Conservation (phyloP, 2,113 vertebrate species). For the Alaudala cheleensis region DNA sequence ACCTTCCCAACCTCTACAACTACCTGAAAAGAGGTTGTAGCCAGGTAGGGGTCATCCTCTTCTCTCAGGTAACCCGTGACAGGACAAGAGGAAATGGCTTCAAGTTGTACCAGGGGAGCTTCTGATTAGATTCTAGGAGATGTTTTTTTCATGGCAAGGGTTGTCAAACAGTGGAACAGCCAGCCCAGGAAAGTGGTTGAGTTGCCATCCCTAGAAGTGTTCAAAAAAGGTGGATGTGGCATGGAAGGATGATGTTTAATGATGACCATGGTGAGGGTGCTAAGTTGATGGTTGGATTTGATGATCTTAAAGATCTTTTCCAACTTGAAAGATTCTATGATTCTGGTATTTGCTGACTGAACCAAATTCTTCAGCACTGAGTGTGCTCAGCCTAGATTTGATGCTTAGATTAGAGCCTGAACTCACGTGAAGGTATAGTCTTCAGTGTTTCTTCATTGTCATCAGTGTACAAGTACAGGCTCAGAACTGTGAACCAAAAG, state of each 20-base stretch:
- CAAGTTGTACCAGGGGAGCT: not conserved
- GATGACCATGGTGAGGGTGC: not conserved
- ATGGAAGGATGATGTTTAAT: not conserved
- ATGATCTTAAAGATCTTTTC: not conserved
- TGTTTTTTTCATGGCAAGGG: not conserved
- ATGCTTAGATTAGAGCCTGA: not conserved
- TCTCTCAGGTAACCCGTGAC: not conserved
- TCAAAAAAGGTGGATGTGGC: not conserved
- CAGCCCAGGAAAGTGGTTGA: not conserved
- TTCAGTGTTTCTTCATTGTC: not conserved
- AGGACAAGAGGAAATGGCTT: not conserved
- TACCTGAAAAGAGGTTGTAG: not conserved
- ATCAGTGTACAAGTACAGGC: not conserved
- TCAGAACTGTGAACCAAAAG: not conserved
- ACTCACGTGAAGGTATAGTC: not conserved
- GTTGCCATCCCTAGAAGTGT: not conserved
- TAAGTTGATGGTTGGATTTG: not conserved
- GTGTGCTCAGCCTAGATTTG: not conserved
- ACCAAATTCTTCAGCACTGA: not conserved
- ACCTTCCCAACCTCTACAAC: not conserved
- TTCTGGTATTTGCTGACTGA: not conserved
- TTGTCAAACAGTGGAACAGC: not conserved
- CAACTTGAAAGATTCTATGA: not conserved
- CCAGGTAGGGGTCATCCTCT: not conserved
- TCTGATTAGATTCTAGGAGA: not conserved